A percentile compares a stretch with the other conserved stretches of the same genome.
Conservation (phyloP, 37 sponge, comb jelly and placozoan species). For the Oopsacas minuta region DNA sequence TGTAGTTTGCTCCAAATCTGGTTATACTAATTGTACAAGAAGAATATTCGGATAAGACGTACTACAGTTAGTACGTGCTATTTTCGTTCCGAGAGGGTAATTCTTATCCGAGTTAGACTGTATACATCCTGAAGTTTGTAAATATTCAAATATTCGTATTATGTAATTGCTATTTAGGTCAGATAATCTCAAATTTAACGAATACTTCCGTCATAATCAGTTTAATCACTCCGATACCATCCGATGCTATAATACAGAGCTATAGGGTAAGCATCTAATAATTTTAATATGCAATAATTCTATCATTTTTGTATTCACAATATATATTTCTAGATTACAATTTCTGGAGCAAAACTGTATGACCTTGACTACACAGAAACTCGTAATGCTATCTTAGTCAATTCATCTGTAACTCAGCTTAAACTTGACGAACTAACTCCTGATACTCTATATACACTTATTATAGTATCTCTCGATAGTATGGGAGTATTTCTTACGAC, state of each 20-base stretch:
- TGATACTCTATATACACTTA: neutral
- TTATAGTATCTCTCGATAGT: neutral
- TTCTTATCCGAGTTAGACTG: no score
- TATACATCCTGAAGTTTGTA: no score
- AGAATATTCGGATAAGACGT: no score
- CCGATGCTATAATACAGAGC: neutral
- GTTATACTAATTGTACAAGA: no score
- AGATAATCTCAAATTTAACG: neutral
- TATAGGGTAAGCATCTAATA: neutral
- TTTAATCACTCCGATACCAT: neutral
- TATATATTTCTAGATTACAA: neutral
- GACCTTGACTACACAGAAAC: neutral
- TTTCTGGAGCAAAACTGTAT: neutral
- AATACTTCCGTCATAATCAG: neutral
- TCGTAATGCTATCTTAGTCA: neutral
- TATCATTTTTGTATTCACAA: no score
- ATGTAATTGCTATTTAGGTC: no score
- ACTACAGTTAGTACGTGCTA: no score
- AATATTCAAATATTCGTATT: no score
- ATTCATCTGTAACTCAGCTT: neutral
- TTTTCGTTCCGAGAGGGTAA: no score
- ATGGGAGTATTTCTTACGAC: neutral
- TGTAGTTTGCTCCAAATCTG: no score
- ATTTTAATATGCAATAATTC: no score
- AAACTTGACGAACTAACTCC: neutral